These are phyloP conservation scores for Oligia strigilis DNA, from an alignment of 2,888 invertebrate species.

Conservation along the genomic window DNA sequence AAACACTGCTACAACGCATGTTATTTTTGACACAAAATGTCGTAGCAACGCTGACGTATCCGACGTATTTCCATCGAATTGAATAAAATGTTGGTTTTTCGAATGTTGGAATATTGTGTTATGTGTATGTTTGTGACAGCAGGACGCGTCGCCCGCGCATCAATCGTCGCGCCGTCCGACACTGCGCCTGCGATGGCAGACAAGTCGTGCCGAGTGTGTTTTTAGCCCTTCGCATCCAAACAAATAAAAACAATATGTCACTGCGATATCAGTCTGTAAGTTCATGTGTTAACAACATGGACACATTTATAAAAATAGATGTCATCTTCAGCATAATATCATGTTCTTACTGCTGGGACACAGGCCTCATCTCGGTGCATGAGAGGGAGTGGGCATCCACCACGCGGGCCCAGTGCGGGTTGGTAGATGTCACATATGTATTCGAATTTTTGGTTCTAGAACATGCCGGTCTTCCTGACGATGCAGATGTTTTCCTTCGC, in stretches of 20 bases:
- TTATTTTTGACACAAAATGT: conserved; percentile 61
- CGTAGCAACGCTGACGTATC: conserved; percentile 48
- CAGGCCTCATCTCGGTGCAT: no score
- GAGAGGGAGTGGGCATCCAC: no score
- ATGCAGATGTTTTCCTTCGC: no score
- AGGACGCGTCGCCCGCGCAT: conserved; percentile 77
- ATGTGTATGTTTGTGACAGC: conserved; percentile 61
- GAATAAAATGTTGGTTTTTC: conserved; percentile 55
- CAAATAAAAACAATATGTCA: conserved; percentile 79
- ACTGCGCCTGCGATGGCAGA: conserved; percentile 74
- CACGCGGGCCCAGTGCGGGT: no score
- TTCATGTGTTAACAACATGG: conserved; percentile 62
- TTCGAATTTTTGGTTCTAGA: no score
- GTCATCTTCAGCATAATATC: no score
- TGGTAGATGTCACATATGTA: no score
- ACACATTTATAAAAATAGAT: conserved; percentile 19
- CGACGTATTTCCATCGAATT: conserved; percentile 61
- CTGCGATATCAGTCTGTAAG: conserved; percentile 65
- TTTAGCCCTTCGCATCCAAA: conserved; percentile 72
- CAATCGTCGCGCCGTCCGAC: conserved; percentile 79
- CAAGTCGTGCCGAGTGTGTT: conserved; percentile 70
- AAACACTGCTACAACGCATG: conserved; percentile 38
- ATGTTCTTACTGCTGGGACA: no score
- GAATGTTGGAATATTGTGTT: conserved; percentile 40
- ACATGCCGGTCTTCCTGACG: no score